These are phyloP conservation scores for Irena cyanogastra DNA, from an alignment of 2,113 vertebrate genomes.

Conservation along the genomic window DNA sequence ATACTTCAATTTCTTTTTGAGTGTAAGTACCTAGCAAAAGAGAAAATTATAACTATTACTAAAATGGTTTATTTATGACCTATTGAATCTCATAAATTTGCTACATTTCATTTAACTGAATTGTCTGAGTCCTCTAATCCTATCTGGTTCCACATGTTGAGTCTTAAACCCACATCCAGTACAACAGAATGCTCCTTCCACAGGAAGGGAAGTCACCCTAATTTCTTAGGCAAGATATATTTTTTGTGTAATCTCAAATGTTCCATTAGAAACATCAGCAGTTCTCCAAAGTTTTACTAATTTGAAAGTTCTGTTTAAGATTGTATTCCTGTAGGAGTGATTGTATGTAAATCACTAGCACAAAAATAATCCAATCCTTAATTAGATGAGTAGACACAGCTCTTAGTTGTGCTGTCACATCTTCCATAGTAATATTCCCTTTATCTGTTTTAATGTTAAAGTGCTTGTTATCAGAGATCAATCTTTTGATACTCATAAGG, in stretches of 20 bases:
- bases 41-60: neutral
- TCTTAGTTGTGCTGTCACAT: neutral
- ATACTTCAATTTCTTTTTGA: neutral
- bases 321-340: neutral
- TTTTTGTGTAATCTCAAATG: neutral
- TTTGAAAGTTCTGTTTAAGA: neutral
- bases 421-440: neutral
- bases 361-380: neutral
- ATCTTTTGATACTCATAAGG: neutral
- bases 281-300: neutral
- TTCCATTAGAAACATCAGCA: neutral
- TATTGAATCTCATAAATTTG: neutral
- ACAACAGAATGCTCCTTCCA: neutral
- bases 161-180: neutral
- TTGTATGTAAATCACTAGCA: neutral
- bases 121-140: neutral
- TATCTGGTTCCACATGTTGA: neutral
- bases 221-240: neutral
- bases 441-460: neutral
- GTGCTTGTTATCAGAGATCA: neutral
- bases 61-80: neutral
- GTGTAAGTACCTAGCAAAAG: neutral
- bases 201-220: neutral
- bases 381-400: neutral
- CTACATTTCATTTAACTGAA: neutral